These are phyloP conservation scores for Pogonocherus hispidulus DNA, from an alignment of 2,888 invertebrate species.

Conservation along the genomic window DNA sequence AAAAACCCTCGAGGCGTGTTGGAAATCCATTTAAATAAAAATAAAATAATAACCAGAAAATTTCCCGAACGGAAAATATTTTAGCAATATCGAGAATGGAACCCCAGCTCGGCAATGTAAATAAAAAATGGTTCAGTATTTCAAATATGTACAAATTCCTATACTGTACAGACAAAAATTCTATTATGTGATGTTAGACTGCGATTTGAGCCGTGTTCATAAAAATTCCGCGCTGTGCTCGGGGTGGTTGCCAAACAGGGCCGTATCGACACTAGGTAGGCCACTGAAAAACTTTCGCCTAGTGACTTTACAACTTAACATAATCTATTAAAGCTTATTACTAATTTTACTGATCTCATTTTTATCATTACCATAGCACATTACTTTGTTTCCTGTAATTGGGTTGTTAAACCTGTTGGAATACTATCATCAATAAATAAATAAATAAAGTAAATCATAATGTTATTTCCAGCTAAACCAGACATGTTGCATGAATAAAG, in stretches of 20 bases:
- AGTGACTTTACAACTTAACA: too few species aligned
- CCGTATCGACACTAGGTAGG: too few species aligned
- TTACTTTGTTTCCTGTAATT: too few species aligned
- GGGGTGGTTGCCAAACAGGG: conserved; percentile 54
- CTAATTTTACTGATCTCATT: too few species aligned
- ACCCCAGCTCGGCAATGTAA: conserved; percentile 27
- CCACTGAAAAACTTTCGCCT: too few species aligned
- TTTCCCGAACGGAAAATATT: background rate
- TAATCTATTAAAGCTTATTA: too few species aligned
- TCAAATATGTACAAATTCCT: conserved; percentile 51
- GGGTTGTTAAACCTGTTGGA: too few species aligned
- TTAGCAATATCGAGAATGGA: background rate
- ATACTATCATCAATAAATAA: too few species aligned
- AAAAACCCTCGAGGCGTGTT: background rate
- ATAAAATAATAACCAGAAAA: conserved; percentile 1
- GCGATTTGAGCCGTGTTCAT: conserved; percentile 58
- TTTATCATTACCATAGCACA: too few species aligned
- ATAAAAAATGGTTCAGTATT: conserved; percentile 42
- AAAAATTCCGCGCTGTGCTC: conserved; percentile 58
- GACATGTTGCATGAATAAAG: too few species aligned
- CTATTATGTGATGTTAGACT: conserved; percentile 57
- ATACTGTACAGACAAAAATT: conserved; percentile 56
- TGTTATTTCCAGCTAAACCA: too few species aligned
- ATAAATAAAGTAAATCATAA: too few species aligned
- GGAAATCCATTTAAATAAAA: background rate